Percentiles rank a stretch among this genome's conserved stretches.
These are phyloP conservation scores for Tromatobia lineatoria DNA, from an alignment of 2,888 invertebrate genomes.

Conservation along the genomic window DNA sequence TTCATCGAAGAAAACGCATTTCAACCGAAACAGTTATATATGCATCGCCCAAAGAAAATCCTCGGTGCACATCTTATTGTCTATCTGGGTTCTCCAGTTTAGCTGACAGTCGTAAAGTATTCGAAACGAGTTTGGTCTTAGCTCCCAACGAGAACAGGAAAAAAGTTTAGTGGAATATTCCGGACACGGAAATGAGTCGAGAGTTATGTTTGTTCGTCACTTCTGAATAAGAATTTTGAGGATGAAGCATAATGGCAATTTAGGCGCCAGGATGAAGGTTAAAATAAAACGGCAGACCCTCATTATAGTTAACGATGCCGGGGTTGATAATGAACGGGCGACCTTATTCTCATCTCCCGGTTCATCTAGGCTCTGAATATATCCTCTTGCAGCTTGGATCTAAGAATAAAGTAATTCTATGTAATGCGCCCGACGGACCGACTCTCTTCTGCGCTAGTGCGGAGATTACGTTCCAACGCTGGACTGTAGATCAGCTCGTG, in stretches of 20 bases:
- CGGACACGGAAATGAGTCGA: neutral
- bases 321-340: slow-evolving; percentile 8
- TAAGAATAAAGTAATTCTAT: too few relatives aligned
- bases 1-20: neutral
- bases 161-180: neutral
- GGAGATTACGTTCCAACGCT: slow-evolving; percentile 33
- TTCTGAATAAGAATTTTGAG: slow-evolving; percentile 1
- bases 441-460: slow-evolving; percentile 23
- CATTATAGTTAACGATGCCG: slow-evolving; percentile 8
- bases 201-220: neutral
- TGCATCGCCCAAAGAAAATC: neutral
- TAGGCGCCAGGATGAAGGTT: neutral
- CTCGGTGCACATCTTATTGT: too few relatives aligned
- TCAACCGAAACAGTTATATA: neutral
- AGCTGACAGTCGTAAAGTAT: neutral
- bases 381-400: neutral
- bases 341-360: neutral
- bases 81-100: neutral
- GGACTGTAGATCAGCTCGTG: neutral
- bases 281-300: slow-evolving; percentile 5
- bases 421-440: slow-evolving; percentile 34
- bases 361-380: neutral
- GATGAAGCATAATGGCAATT: neutral
- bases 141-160: neutral
- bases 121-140: neutral